A percentile compares a stretch with the other conserved stretches of the same genome.
Evolutionary conservation across 2,797 vertebrate species (phyloP).

Genomic region (Karalla daura): DNA sequence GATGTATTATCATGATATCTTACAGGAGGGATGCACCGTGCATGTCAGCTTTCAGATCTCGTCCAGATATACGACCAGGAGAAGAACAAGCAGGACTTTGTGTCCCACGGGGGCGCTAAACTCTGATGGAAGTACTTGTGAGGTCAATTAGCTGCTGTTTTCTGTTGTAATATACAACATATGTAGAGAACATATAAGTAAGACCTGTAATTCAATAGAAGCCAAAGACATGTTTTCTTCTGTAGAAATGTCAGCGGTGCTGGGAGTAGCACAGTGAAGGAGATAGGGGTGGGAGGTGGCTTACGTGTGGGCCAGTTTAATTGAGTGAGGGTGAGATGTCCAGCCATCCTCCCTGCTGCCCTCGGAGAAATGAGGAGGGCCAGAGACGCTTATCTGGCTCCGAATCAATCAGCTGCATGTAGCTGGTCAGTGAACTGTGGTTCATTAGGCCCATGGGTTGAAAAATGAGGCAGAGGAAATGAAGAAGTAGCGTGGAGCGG

Average conservation of each 20-base stretch:
- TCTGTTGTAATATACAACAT: neutral
- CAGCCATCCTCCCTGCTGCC: conserved; percentile 62
- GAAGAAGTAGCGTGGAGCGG: neutral
- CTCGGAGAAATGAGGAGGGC: conserved; percentile 62
- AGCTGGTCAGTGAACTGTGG: conserved; percentile 64
- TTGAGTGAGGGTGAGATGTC: conserved; percentile 66
- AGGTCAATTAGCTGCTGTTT: neutral
- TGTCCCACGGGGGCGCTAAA: neutral
- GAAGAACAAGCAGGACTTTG: neutral
- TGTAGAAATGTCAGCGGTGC: conserved; percentile 17
- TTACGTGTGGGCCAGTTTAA: conserved; percentile 59
- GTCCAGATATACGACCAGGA: neutral
- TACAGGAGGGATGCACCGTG: neutral
- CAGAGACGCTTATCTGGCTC: conserved; percentile 56
- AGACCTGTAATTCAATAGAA: neutral
- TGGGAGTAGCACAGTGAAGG: conserved; percentile 12
- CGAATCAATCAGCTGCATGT: conserved; percentile 70
- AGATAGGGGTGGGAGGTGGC: conserved; percentile 34
- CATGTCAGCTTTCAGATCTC: neutral
- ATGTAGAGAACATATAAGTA: neutral
- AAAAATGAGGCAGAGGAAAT: conserved; percentile 8
- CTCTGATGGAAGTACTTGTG: neutral
- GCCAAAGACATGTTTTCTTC: neutral
- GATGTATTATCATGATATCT: neutral
- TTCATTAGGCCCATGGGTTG: conserved; percentile 49